phyloP scores from a whole-genome alignment of 2,113 vertebrate genomes.

The Petroica traversi region DNA sequence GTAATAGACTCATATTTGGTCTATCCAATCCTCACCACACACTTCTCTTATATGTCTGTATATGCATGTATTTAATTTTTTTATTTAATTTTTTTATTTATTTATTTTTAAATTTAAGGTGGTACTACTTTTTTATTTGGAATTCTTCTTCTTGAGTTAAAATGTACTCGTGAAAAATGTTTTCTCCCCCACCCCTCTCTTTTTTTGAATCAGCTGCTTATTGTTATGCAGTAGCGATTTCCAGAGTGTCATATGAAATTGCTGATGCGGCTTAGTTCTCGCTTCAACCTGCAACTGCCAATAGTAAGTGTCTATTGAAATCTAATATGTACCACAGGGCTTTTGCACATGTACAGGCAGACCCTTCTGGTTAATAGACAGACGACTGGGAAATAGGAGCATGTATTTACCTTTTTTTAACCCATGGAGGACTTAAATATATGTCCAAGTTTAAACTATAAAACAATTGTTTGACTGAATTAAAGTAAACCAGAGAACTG shows the following conservation, averaged over 20 bases:
- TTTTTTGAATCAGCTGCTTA: conserved; percentile 58
- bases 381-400: background rate
- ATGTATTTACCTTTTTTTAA: background rate
- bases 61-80: background rate
- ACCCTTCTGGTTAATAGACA: background rate
- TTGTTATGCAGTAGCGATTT: conserved; percentile 70
- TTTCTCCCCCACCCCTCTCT: background rate
- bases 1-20: background rate
- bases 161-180: background rate
- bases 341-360: background rate
- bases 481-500: background rate
- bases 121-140: background rate
- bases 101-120: background rate
- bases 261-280: conserved; percentile 74
- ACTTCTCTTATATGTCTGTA: background rate
- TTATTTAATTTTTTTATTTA: background rate
- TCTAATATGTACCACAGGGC: background rate
- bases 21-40: background rate
- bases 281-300: conserved; percentile 48
- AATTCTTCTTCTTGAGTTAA: background rate
- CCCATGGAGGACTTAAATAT: background rate
- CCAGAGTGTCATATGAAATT: conserved; percentile 69
- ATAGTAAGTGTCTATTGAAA: conserved; percentile 21
- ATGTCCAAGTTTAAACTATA: background rate
- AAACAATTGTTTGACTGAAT: background rate